Evolutionary conservation across 2,113 vertebrate species (phyloP).

Genomic region (Amblyornis subalaris): DNA sequence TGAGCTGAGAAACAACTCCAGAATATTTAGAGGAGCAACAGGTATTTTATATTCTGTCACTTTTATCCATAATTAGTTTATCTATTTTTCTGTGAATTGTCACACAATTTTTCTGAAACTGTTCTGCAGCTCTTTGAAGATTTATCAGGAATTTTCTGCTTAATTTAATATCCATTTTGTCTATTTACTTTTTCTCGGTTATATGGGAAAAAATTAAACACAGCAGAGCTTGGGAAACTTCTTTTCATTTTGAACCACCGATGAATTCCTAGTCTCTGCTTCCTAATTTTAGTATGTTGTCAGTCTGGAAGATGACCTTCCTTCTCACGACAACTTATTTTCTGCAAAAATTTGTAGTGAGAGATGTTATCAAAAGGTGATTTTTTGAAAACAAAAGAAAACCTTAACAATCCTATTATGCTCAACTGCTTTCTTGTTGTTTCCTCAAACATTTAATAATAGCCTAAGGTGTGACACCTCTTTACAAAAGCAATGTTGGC

Average conservation of each 20-base stretch:
- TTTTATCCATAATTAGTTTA: background rate
- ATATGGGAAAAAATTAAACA: background rate
- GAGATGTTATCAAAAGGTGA: background rate
- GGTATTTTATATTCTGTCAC: background rate
- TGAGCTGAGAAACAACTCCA: background rate
- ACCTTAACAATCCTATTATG: background rate
- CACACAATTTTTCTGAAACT: background rate
- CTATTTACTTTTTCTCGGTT: background rate
- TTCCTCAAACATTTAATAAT: background rate
- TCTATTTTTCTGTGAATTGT: background rate
- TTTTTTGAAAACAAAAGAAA: background rate
- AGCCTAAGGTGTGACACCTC: background rate
- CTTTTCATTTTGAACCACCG: background rate
- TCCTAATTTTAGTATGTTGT: background rate
- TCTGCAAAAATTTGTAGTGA: background rate
- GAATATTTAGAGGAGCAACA: background rate
- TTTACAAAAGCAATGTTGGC: background rate
- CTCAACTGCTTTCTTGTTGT: background rate
- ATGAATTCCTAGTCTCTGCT: background rate
- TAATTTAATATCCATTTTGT: background rate
- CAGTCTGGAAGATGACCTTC: background rate
- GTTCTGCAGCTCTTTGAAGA: background rate
- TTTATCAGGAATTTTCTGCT: background rate
- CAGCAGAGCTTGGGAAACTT: background rate
- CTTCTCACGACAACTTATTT: background rate